phyloP scores from a whole-genome alignment of 1,140 invertebrate species.

The Procambarus virginalis region DNA sequence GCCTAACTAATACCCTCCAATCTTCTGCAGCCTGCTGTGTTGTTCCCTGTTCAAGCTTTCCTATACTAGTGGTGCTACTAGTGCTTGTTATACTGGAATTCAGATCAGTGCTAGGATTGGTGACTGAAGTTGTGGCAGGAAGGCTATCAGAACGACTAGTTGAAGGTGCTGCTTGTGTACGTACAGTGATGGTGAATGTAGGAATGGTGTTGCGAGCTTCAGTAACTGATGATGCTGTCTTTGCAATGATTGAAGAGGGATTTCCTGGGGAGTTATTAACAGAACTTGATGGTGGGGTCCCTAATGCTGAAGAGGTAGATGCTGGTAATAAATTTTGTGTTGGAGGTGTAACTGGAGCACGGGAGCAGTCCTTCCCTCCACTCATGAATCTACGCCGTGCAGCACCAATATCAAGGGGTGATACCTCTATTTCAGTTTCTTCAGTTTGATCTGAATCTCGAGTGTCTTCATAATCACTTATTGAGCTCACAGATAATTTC shows the following conservation, averaged over 20 bases:
- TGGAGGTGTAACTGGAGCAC: conserved; percentile 23
- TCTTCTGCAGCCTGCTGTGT: conserved; percentile 68
- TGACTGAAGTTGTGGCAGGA: conserved; percentile 70
- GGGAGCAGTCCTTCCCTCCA: conserved; percentile 14
- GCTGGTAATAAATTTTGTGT: conserved; percentile 9
- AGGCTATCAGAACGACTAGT: conserved; percentile 65
- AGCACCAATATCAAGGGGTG: conserved; percentile 49
- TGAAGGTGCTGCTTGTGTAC: conserved; percentile 62
- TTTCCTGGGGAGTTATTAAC: background rate
- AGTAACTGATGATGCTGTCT: conserved; percentile 61
- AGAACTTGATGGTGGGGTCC: background rate
- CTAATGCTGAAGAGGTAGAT: conserved; percentile 3
- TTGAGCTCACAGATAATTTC: conserved; percentile 7
- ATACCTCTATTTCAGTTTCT: conserved; percentile 35
- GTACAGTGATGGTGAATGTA: conserved; percentile 70
- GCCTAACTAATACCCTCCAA: conserved; percentile 77
- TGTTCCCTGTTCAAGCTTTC: conserved; percentile 63
- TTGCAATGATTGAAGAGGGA: background rate
- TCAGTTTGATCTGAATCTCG: conserved; percentile 18
- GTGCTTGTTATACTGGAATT: conserved; percentile 69
- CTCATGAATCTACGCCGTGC: conserved; percentile 55
- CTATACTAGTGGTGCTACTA: conserved; percentile 24
- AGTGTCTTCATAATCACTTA: conserved; percentile 14
- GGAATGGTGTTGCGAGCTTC: conserved; percentile 75
- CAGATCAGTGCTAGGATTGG: conserved; percentile 55